Conservation (phyloP, 2,797 vertebrate genomes). For the Acrossocheilus wenchowensis region DNA sequence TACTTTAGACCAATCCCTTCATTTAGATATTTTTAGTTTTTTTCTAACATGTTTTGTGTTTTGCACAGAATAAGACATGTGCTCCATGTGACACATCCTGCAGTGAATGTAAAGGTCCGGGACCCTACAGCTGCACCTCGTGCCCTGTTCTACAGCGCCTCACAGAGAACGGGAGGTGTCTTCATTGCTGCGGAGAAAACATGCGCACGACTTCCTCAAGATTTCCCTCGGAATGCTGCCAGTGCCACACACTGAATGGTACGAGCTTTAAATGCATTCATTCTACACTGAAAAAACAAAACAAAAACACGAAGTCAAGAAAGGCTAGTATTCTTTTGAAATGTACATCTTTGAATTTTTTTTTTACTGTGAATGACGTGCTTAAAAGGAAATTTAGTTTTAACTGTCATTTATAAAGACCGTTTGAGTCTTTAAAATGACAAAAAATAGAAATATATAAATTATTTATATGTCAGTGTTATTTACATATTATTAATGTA, state of each 20-base stretch:
- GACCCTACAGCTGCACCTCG: slow-evolving; percentile 81
- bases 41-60: slow-evolving; percentile 19
- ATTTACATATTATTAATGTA: background rate
- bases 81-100: slow-evolving; percentile 83
- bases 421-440: no score
- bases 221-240: slow-evolving; percentile 82
- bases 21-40: background rate
- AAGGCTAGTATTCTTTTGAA: background rate
- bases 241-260: slow-evolving; percentile 82
- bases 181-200: slow-evolving; percentile 83
- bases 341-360: background rate
- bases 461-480: background rate
- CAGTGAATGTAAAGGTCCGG: slow-evolving; percentile 84
- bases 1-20: background rate
- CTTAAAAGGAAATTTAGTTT: background rate
- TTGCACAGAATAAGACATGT: slow-evolving; percentile 73
- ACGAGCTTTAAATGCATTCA: slow-evolving; percentile 35
- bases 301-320: background rate
- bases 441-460: background rate
- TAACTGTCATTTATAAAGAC: background rate
- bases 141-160: slow-evolving; percentile 79
- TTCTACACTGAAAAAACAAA: background rate
- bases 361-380: background rate
- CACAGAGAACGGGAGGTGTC: slow-evolving; percentile 83
- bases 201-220: background rate